phyloP scores from a whole-genome alignment of 2,888 invertebrate genomes.

The Heteropelma amictum region DNA sequence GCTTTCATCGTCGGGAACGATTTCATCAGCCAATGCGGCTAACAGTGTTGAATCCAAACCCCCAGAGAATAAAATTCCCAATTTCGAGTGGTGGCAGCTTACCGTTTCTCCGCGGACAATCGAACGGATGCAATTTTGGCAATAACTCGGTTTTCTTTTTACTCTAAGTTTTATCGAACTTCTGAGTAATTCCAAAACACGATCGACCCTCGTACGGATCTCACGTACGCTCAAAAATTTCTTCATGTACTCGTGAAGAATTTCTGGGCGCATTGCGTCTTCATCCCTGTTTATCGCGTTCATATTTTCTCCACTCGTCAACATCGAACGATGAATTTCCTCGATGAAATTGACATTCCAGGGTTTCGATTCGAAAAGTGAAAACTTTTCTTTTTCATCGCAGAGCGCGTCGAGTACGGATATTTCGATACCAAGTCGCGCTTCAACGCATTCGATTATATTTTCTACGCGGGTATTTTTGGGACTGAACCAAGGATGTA shows the following conservation, averaged over 20 bases:
- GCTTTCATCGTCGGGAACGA: slow-evolving; percentile 82
- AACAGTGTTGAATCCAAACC: slow-evolving; percentile 97
- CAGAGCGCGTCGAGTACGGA: background rate
- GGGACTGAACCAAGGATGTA: slow-evolving; percentile 79
- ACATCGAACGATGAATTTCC: background rate
- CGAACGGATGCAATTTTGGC: slow-evolving; percentile 80
- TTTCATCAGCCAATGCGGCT: slow-evolving; percentile 88
- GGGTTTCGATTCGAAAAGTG: background rate
- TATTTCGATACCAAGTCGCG: slow-evolving; percentile 3
- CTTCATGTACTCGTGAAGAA: slow-evolving; percentile 76
- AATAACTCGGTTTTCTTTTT: slow-evolving; percentile 82
- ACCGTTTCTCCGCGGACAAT: slow-evolving; percentile 53
- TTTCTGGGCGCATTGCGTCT: slow-evolving; percentile 58
- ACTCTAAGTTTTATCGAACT: slow-evolving; percentile 82
- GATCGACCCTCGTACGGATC: slow-evolving; percentile 77
- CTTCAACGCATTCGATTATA: slow-evolving; percentile 2
- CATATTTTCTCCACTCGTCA: background rate
- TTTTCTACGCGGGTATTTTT: background rate
- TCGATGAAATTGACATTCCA: background rate
- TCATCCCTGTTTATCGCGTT: background rate
- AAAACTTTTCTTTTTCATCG: background rate
- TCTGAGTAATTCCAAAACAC: slow-evolving; percentile 80
- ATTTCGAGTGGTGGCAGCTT: slow-evolving; percentile 79
- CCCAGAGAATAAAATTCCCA: slow-evolving; percentile 95
- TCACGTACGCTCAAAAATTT: slow-evolving; percentile 75